These are phyloP conservation scores for Littorina saxatilis DNA, from an alignment of 1,140 invertebrate species.

Conservation along the genomic window DNA sequence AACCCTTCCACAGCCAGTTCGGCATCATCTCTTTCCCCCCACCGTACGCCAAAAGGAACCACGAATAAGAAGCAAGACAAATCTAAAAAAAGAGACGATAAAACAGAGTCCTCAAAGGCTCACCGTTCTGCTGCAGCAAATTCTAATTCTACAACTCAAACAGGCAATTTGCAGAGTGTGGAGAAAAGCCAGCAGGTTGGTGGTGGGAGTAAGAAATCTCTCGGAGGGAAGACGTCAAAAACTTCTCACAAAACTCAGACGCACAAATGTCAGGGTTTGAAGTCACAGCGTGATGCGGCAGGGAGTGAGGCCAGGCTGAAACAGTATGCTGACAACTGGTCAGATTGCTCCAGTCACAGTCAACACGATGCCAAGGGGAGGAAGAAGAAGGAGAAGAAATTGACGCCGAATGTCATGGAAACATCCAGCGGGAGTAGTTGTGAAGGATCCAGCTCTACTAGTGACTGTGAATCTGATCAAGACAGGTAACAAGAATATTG, in stretches of 20 bases:
- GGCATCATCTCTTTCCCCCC: not conserved
- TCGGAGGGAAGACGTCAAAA: not conserved
- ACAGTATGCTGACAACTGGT: conserved; percentile 31
- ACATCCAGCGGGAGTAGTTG: conserved; percentile 19
- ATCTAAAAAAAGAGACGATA: not conserved
- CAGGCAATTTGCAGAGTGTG: not conserved
- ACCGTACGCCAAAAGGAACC: not conserved
- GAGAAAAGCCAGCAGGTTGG: not conserved
- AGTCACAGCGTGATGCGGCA: not conserved
- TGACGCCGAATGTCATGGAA: not conserved
- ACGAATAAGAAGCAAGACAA: not conserved
- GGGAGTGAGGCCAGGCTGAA: conserved; percentile 15
- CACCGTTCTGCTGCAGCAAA: not conserved
- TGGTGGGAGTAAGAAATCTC: not conserved
- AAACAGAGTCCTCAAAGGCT: not conserved
- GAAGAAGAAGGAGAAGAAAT: not conserved
- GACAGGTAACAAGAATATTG: conserved; percentile 58
- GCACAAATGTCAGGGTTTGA: not conserved
- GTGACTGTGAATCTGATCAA: conserved; percentile 66
- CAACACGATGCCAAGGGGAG: not conserved
- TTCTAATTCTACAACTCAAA: not conserved
- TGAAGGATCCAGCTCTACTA: conserved; percentile 49
- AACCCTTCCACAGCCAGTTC: not conserved
- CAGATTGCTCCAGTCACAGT: conserved; percentile 23
- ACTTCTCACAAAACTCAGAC: not conserved